Evolutionary conservation across 2,113 vertebrate genomes (phyloP).

Genomic region (Vulpes ferrilata): DNA sequence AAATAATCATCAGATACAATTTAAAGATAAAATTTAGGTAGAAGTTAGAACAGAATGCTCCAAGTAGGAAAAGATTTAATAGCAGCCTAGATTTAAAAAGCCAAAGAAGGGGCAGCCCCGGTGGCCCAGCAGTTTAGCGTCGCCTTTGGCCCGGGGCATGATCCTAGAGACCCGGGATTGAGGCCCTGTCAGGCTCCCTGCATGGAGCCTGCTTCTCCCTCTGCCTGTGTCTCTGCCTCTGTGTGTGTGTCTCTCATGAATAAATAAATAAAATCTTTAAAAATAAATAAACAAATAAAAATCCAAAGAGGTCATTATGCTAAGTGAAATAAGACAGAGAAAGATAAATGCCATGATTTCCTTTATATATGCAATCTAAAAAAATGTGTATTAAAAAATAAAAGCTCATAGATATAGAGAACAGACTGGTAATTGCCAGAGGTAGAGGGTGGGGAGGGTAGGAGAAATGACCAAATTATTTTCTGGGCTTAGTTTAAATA

Average conservation of each 20-base stretch:
- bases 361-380: background rate
- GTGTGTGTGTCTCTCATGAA: background rate
- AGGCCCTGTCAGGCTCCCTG: background rate
- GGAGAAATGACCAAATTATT: background rate
- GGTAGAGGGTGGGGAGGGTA: too few relatives aligned
- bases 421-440: background rate
- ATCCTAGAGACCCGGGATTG: background rate
- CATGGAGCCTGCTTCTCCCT: background rate
- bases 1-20: background rate
- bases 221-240: background rate
- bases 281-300: background rate
- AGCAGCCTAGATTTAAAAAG: background rate
- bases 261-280: background rate
- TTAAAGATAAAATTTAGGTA: constrained; percentile 1
- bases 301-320: background rate
- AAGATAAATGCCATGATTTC: background rate
- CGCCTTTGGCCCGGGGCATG: background rate
- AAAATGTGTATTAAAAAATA: background rate
- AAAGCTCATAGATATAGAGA: background rate
- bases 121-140: background rate
- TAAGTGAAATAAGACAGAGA: background rate
- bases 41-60: background rate
- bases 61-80: background rate
- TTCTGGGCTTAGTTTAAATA: background rate
- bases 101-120: background rate